These are phyloP conservation scores for Tetragnatha montana DNA, from an alignment of 2,888 invertebrate genomes.

Conservation along the genomic window DNA sequence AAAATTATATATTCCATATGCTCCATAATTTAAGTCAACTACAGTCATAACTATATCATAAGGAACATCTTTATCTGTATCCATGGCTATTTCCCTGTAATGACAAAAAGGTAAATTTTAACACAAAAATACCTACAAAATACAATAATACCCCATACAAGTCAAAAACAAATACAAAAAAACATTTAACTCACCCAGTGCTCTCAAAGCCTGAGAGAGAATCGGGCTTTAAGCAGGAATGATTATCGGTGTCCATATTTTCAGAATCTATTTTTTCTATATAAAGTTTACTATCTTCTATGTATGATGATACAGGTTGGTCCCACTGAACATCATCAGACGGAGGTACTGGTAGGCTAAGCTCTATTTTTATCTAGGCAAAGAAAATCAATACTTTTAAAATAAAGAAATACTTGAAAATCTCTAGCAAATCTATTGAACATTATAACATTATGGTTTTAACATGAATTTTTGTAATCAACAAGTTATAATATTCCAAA, in stretches of 20 bases:
- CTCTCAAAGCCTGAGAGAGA: constrained; percentile 73
- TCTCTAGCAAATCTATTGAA: too few species aligned
- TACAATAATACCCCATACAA: background rate
- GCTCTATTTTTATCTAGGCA: constrained; percentile 64
- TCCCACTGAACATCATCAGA: constrained; percentile 67
- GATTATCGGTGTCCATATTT: constrained; percentile 72
- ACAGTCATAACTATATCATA: constrained; percentile 78
- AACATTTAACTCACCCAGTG: constrained; percentile 56
- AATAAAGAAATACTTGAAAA: too few species aligned
- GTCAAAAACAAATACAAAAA: background rate
- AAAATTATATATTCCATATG: constrained; percentile 79
- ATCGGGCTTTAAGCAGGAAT: constrained; percentile 74
- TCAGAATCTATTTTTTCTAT: constrained; percentile 73
- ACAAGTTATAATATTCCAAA: too few species aligned
- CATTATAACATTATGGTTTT: too few species aligned
- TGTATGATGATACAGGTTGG: constrained; percentile 72
- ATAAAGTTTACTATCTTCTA: constrained; percentile 74
- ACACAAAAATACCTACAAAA: background rate
- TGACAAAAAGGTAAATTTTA: constrained; percentile 43
- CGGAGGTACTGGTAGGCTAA: constrained; percentile 51
- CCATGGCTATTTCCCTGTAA: constrained; percentile 76
- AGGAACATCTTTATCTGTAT: constrained; percentile 75
- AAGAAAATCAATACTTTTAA: background rate
- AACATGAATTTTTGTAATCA: too few species aligned
- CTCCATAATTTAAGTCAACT: constrained; percentile 77